Percentiles rank a stretch among this genome's conserved stretches.
Evolutionary conservation across 2,113 vertebrate genomes (phyloP).

Genomic region (Pygoscelis adeliae): DNA sequence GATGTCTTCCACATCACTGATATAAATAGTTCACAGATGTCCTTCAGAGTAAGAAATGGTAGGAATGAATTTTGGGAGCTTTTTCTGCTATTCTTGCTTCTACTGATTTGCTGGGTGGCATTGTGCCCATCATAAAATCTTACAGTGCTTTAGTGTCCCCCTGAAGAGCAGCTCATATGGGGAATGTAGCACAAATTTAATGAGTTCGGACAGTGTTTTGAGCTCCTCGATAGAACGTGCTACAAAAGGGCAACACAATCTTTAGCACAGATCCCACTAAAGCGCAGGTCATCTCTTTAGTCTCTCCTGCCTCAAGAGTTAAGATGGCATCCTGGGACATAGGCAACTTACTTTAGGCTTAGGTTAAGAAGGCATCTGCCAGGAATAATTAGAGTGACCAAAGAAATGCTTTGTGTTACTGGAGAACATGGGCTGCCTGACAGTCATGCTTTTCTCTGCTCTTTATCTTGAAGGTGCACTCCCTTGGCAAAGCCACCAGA

Average conservation of each 20-base stretch:
- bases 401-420: background rate
- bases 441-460: background rate
- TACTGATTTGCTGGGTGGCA: background rate
- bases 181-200: accelerated
- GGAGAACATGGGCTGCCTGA: background rate
- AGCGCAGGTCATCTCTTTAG: background rate
- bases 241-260: background rate
- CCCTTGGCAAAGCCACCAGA: background rate
- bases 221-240: background rate
- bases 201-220: background rate
- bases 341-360: background rate
- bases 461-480: background rate
- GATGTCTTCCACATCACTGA: background rate
- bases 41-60: background rate
- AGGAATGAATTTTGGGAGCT: background rate
- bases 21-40: background rate
- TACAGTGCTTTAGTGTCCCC: accelerated
- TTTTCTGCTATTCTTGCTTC: background rate
- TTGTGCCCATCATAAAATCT: background rate
- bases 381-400: background rate
- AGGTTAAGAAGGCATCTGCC: background rate
- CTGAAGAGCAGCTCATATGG: background rate
- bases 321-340: background rate
- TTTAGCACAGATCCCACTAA: background rate
- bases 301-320: background rate